Evolutionary conservation across 2,888 invertebrate genomes (phyloP).

Genomic region (Prenolepis imparis): DNA sequence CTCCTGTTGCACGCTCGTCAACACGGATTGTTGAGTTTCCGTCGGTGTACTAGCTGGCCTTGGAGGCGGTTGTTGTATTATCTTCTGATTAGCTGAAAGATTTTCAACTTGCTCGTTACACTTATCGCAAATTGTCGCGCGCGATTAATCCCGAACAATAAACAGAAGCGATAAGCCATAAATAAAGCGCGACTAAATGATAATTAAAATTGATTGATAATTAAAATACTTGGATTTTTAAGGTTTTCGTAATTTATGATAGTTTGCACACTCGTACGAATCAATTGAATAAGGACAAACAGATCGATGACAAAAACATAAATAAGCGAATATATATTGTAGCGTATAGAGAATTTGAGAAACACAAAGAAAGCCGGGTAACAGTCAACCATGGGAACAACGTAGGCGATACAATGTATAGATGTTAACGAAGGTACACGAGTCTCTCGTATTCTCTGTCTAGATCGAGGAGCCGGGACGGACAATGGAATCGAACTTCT

Average conservation of each 20-base stretch:
- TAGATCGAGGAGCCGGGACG: constrained; percentile 68
- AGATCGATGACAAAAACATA: constrained; percentile 32
- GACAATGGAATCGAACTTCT: constrained; percentile 65
- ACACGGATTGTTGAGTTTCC: constrained; percentile 87
- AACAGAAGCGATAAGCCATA: constrained; percentile 67
- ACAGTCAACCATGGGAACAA: constrained; percentile 51
- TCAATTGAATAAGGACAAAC: constrained; percentile 30
- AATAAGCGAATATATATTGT: constrained; percentile 51
- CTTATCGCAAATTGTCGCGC: neutral
- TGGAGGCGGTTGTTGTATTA: constrained; percentile 81
- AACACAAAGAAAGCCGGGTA: constrained; percentile 47
- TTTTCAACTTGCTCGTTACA: neutral
- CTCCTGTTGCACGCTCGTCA: constrained; percentile 88
- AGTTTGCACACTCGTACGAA: constrained; percentile 19
- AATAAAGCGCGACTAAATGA: constrained; percentile 59
- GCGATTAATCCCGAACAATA: constrained; percentile 12
- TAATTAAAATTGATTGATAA: constrained; percentile 51
- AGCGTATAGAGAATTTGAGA: constrained; percentile 37
- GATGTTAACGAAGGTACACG: constrained; percentile 57
- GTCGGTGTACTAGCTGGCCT: constrained; percentile 85
- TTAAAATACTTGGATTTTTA: constrained; percentile 22
- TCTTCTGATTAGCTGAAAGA: constrained; percentile 82
- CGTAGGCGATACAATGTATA: constrained; percentile 38
- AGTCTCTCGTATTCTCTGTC: constrained; percentile 32
- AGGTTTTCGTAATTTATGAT: neutral